Base-by-base conservation (phyloP, 2,797 vertebrate species). In the Ibycter americanus region DNA sequence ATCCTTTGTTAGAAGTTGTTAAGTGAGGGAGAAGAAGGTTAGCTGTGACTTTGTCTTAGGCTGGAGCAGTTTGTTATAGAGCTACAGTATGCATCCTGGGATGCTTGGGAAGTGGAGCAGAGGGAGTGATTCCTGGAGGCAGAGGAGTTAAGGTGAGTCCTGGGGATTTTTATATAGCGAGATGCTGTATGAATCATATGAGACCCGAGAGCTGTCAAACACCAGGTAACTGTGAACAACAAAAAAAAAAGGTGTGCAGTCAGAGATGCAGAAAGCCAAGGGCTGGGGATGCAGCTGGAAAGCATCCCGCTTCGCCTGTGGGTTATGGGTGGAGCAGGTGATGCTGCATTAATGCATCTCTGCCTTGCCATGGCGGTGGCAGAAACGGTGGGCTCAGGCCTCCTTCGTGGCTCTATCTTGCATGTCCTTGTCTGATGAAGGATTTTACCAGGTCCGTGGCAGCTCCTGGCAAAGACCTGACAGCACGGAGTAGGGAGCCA, bases 381-480 rank as follows among this genome's bases (percentile, higher is more conserved):
- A 67, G 63, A 38, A 66, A 9, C 2, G 9, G 7, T 12, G 26
- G 16, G 32, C 9, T 46, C 62, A 51, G 5, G 23, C 17, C n/a
- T 51, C 40, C 25, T 72, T 42, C 1, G 0, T 23, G 59, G 31
- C 8, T 51, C 6, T 26, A 4, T 14, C 34, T 52, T 26, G 25
- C 1, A 0, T 6, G 36, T 26, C 15, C 19, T 29, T 42, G 18
- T 65, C 36, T 0, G 6, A 11, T 3, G 15, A 11, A 65, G 11
- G 58, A 4, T 31, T 32, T 72, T n/a, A 10, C 12, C 23, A 10
- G n/a, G 22, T 1, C 1, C 1, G 0, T 4, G n/a, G n/a, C 13
- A 61, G 29, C 61, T 89, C 42, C 11, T 12, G 44, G 32, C 54
- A 52, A 52, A 51, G 67, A 13, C 2, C 6, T 22, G 34, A 5